A percentile compares a stretch with the other conserved stretches of the same genome.
Evolutionary conservation across 1,140 invertebrate genomes (phyloP).

Genomic region (Listronotus oregonensis): DNA sequence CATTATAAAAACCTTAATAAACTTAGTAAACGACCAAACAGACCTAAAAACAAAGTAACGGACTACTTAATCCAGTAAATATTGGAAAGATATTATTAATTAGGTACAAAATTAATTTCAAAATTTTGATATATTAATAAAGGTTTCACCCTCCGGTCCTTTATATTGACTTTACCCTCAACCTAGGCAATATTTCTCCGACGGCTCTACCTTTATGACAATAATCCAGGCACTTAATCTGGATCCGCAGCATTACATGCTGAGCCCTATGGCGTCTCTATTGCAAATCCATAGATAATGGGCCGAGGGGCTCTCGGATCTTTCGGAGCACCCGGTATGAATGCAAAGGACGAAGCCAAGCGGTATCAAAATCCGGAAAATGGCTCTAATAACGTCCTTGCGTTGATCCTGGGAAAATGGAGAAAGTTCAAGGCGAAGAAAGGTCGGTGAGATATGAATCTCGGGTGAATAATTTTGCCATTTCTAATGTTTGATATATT

Average conservation of each 20-base stretch:
- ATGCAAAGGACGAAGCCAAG: conserved; percentile 20
- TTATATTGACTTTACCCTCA: conserved; percentile 2
- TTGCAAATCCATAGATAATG: conserved; percentile 38
- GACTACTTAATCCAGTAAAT: neutral
- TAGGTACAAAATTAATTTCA: neutral
- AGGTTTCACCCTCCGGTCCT: neutral
- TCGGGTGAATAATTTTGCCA: no score
- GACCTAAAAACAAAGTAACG: no score
- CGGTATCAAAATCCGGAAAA: conserved; percentile 12
- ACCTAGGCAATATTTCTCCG: conserved; percentile 26
- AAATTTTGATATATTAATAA: conserved; percentile 14
- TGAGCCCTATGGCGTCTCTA: conserved; percentile 26
- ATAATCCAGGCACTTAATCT: conserved; percentile 40
- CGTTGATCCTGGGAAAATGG: conserved; percentile 22
- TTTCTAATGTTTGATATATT: no score
- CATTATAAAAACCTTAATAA: no score
- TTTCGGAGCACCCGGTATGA: conserved; percentile 16
- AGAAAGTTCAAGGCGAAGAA: conserved; percentile 13
- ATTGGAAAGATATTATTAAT: neutral
- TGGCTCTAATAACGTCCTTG: conserved; percentile 24
- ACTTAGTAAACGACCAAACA: no score
- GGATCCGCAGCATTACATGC: conserved; percentile 32
- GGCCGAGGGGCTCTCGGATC: conserved; percentile 10
- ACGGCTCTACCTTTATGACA: conserved; percentile 32
- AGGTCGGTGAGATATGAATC: conserved; percentile 1